Base-by-base conservation (phyloP, 2,113 vertebrate genomes). In the Malurus melanocephalus region DNA sequence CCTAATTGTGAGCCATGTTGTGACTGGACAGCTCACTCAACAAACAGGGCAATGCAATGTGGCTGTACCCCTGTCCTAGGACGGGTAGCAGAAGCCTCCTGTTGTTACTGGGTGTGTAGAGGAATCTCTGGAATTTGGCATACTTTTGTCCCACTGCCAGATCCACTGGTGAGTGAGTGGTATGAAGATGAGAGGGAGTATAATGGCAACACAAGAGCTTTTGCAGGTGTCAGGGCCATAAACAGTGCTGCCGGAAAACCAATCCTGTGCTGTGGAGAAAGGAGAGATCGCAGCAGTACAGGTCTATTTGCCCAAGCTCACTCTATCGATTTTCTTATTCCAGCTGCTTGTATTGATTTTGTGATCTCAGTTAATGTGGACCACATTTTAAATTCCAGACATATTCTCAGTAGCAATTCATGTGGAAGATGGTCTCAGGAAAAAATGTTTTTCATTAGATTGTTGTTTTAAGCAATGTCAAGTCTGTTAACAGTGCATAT, bases 311-410 rank as follows among this genome's bases (percentile, higher is more conserved):
- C 67, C 67, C 62, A 73, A 38, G 55, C 55, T 88, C 0, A 0
- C 59, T 81, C 32, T 88, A 93, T 89, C 62, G 80, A 92, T 84
- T 94, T 94, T 93, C 81, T 90, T 66, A 51, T 80, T 93, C 46
- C 60, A 69, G 32, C 46, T 65, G 32, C 57, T 80, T 78, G n/a
- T 80, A 90, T 90, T 85, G 88, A 89, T 94, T 95, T 90, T 92
- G 84, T 85, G 80, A 92, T 87, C 62, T 90, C 48, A 79, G 48
- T 79, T 92, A 81, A 78, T 76, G 64, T 48, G 77, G 62, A 60
- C 28, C 52, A 60, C 51, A 74, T 84, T 84, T 74, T 80, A 77
- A 88, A 94, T 93, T 93, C 90, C 78, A 87, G 60, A 77, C 48
- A 0, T 55, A 40, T 90, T 62, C 67, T 48, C 48, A 62, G n/a